Evolutionary conservation across 2,113 vertebrate genomes (phyloP).

Genomic region (Andinoacara biseriatus): DNA sequence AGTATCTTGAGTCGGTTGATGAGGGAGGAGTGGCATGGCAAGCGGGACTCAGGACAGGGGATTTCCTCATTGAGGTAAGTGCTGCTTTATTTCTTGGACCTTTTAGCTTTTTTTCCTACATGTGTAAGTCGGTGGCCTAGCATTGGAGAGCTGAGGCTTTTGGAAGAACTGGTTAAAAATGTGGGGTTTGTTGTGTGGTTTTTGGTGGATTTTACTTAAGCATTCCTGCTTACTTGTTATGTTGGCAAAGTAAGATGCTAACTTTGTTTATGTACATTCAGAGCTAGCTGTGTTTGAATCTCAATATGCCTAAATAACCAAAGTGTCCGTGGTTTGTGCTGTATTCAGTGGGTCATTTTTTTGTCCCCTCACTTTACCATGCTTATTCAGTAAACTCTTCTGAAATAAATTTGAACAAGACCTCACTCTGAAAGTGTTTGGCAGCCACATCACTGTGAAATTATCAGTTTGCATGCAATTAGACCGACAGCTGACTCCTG

Average conservation of each 20-base stretch:
- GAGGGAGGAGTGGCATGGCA: slow-evolving; percentile 98
- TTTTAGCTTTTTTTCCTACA: background rate
- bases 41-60: slow-evolving; percentile 94
- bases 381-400: background rate
- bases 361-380: background rate
- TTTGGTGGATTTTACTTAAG: background rate
- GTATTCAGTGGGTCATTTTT: background rate
- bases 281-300: background rate
- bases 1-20: slow-evolving; percentile 99
- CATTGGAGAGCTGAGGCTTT: background rate
- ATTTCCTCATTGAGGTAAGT: slow-evolving; percentile 98
- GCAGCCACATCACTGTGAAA: slow-evolving; percentile 5
- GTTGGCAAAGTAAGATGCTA: background rate
- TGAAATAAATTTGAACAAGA: background rate
- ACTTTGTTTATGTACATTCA: background rate
- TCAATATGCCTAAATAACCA: background rate
- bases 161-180: background rate
- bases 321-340: background rate
- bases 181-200: background rate
- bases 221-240: background rate
- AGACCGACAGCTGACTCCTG: slow-evolving; percentile 5
- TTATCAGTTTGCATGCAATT: slow-evolving; percentile 5
- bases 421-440: background rate
- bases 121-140: background rate
- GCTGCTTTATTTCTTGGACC: background rate